Base-by-base conservation (phyloP, 2,888 invertebrate genomes). In the Brachypterus glaber region DNA sequence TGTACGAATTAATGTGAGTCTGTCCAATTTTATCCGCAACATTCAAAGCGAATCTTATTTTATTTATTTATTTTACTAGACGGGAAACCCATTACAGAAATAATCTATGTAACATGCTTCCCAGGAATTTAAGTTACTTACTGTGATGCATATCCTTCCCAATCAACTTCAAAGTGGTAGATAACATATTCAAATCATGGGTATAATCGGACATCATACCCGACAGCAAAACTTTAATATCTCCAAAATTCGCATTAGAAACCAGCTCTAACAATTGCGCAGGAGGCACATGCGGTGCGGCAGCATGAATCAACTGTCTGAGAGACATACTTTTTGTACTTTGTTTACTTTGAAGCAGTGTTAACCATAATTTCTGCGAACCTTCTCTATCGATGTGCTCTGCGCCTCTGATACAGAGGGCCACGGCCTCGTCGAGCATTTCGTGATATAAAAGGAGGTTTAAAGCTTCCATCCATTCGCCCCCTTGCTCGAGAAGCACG, bases 141-240 rank as follows among this genome's bases (percentile, higher is more conserved):
- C 67, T 55, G 35, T 67, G 66, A 55, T 82, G 83, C 34, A 86
- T 69, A 65, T 86, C 83, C 36, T 74, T 69, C 49, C 82, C 77
- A 27, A 82, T 67, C 27, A 82, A 64, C 44, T 74, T 74, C 30
- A 78, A 74, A 3, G 80, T 78, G 0, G 79, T 77, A 47, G 75
- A 72, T 48, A 85, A 70, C 51, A 85, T 70, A 31, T 80, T 73
- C 54, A 80, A 76, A 59, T 88, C 84, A 55, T 83, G 82, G 21
- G 76, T 73, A 43, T 83, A 85, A 52, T 85, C 84, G 12, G 78
- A 77, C 44, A 87, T 65, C 71, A 88, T 84, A 35, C 77, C 78
- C 62, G 72, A 66, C 24, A 77, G 54, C 26, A 77, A 62, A 46
- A 69, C 70, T 49, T 73, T 72, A 41, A 77, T 71, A 56, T 78